A percentile compares a stretch with the other conserved stretches of the same genome.
Conservation (phyloP, 2,797 vertebrate species). For the Odontamblyopus lacepedii region DNA sequence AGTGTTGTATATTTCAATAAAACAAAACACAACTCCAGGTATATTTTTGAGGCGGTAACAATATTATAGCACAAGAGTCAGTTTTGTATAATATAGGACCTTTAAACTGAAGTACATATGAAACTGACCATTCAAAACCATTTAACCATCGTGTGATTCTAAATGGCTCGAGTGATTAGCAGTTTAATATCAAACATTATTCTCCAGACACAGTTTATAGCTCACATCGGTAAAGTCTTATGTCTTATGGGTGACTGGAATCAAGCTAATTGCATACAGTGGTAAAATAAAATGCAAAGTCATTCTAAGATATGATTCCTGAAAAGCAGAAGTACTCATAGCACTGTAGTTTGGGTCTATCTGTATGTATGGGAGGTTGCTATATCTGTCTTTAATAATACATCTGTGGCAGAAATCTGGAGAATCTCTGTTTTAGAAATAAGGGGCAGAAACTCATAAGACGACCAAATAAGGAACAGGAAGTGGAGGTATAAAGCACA, state of each 20-base stretch:
- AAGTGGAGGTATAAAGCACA: slow-evolving; percentile 51
- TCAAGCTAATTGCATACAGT: neutral
- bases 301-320: neutral
- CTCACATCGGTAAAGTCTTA: neutral
- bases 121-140: neutral
- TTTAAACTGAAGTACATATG: neutral
- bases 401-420: slow-evolving; percentile 47
- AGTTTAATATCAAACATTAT: neutral
- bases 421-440: slow-evolving; percentile 63
- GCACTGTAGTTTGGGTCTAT: neutral
- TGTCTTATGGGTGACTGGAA: neutral
- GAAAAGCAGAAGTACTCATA: neutral
- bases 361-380: neutral
- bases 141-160: neutral
- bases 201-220: neutral
- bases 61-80: too few species aligned
- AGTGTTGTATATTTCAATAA: too few species aligned
- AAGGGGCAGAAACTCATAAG: slow-evolving; percentile 43
- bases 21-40: too few species aligned
- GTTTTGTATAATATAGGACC: too few species aligned
- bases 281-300: neutral
- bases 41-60: too few species aligned
- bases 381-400: slow-evolving; percentile 1
- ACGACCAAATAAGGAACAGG: slow-evolving; percentile 49
- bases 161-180: neutral